phyloP scores from a whole-genome alignment of 2,797 vertebrate genomes.

The Mus minutoides region DNA sequence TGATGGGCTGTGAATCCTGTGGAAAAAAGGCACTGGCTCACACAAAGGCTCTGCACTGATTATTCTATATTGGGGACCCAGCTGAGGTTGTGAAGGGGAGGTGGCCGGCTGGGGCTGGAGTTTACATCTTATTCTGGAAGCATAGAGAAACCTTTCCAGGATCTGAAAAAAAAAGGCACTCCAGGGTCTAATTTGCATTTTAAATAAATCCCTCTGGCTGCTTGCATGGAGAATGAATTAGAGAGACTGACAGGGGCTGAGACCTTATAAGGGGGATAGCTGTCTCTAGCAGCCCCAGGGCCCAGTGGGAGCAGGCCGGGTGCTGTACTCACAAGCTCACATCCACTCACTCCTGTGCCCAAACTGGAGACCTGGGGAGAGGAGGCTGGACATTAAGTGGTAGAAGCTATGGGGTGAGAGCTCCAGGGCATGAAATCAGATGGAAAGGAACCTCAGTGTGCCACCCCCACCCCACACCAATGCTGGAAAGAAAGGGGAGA shows the following conservation, averaged over 20 bases:
- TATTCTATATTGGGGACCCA: neutral
- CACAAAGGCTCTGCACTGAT: neutral
- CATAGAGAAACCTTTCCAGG: neutral
- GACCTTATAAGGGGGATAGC: neutral
- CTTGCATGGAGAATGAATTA: constrained; percentile 60
- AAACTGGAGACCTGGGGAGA: neutral
- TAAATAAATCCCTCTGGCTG: constrained; percentile 56
- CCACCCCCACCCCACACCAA: no score
- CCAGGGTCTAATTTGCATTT: constrained; percentile 72
- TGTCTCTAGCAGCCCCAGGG: neutral
- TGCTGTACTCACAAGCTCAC: no score
- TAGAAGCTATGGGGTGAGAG: neutral
- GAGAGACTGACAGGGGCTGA: neutral
- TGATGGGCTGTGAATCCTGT: neutral
- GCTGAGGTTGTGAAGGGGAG: neutral
- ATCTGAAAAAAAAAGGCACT: constrained; percentile 38
- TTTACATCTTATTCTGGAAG: constrained; percentile 32
- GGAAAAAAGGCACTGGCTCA: no score
- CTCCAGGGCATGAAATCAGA: neutral
- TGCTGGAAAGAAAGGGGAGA: neutral
- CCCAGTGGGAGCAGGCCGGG: neutral
- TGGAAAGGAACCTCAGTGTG: neutral
- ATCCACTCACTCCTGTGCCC: neutral
- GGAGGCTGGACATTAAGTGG: neutral
- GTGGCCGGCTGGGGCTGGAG: neutral